Percentiles rank a stretch among this genome's conserved stretches.
phyloP scores from a whole-genome alignment of 2,888 invertebrate species.

The Dasypolia templi region DNA sequence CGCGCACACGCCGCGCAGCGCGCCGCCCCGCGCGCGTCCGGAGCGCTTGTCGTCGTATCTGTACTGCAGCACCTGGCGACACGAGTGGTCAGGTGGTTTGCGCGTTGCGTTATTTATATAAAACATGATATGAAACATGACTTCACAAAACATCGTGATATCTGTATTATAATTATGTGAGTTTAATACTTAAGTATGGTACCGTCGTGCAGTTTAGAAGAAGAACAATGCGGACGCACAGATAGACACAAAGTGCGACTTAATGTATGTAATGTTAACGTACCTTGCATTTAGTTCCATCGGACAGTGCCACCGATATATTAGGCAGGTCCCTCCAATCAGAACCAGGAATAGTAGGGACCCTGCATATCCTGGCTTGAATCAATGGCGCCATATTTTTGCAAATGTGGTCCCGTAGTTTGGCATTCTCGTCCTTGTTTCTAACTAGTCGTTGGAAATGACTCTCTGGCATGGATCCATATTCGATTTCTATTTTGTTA shows the following conservation, averaged over 20 bases:
- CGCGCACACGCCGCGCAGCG: constrained; percentile 93
- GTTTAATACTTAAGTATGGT: too few species aligned
- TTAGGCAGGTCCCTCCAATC: constrained; percentile 97
- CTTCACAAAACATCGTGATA: background rate
- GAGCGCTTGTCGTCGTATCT: constrained; percentile 86
- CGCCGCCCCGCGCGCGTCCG: constrained; percentile 84
- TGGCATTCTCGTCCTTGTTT: constrained; percentile 88
- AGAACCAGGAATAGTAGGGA: constrained; percentile 94
- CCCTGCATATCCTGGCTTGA: constrained; percentile 93
- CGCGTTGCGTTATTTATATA: background rate
- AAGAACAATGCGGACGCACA: background rate
- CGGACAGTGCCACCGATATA: constrained; percentile 92
- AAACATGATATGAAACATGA: background rate
- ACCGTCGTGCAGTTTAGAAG: background rate
- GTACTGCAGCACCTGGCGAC: constrained; percentile 84
- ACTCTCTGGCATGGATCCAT: constrained; percentile 92
- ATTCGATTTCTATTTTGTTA: constrained; percentile 92
- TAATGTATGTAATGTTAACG: constrained; percentile 24
- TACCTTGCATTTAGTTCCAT: constrained; percentile 92
- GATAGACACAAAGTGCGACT: background rate
- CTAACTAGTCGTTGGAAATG: constrained; percentile 94
- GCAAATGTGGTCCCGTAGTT: constrained; percentile 94
- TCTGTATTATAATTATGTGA: background rate
- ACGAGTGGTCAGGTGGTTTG: background rate
- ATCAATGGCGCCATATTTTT: constrained; percentile 96